These are phyloP conservation scores for Mamestra configurata DNA, from an alignment of 1,140 invertebrate genomes.

Conservation along the genomic window DNA sequence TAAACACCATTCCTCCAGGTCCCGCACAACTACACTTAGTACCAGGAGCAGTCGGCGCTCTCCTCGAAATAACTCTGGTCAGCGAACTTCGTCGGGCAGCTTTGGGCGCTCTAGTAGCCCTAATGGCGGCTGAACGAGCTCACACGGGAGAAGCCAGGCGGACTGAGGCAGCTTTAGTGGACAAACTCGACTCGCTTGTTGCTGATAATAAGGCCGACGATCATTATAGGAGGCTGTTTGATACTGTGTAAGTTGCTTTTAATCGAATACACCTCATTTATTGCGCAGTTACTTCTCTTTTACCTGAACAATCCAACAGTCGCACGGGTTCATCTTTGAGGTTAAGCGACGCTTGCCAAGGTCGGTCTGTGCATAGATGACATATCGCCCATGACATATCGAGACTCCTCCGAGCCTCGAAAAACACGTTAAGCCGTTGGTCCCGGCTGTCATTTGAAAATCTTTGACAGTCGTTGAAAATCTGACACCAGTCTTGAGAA, in stretches of 20 bases:
- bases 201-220: conserved; percentile 98
- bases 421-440: too few species aligned
- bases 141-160: conserved; percentile 94
- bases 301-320: too few species aligned
- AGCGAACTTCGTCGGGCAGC: conserved; percentile 97
- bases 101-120: conserved; percentile 98
- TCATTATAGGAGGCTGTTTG: conserved; percentile 96
- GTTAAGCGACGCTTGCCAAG: too few species aligned
- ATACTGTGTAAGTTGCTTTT: conserved; percentile 95
- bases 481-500: too few species aligned
- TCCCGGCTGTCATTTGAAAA: too few species aligned
- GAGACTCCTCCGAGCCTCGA: too few species aligned
- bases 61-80: conserved; percentile 97
- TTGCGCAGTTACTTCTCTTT: too few species aligned
- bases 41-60: conserved; percentile 97
- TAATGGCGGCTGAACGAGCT: conserved; percentile 98
- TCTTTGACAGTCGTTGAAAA: too few species aligned
- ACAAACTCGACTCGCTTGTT: conserved; percentile 97
- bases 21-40: conserved; percentile 94
- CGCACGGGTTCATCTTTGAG: too few species aligned
- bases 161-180: conserved; percentile 97
- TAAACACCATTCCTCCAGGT: conserved; percentile 57
- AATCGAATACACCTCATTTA: conserved; percentile 4
- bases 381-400: too few species aligned
- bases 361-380: too few species aligned